Base-by-base conservation (phyloP, 2,113 vertebrate genomes). In the Campylorhamphus procurvoides region DNA sequence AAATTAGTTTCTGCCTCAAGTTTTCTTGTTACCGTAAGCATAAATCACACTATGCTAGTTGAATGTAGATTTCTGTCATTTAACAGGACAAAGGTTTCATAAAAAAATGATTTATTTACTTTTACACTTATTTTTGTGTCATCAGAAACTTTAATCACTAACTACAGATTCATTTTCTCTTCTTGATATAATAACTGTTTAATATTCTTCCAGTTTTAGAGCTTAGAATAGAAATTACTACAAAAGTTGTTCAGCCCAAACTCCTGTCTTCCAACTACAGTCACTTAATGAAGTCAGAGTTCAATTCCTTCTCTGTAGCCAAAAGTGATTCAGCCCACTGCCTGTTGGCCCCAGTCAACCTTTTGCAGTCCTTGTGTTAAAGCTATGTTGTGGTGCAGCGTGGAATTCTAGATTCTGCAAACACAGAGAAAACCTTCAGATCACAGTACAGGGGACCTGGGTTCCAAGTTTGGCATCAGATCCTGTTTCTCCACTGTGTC, bases 1-100 rank as follows among this genome's bases (percentile, higher is more conserved):
- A 96, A 95, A 95, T 92, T 81, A 72, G 47, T 84, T 97, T 93
- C 90, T 87, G 76, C 72, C 52, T 93, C 85, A 90, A 58, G 75
- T 89, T 96, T 92, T 90, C 73, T 89, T 78, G 68, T 94, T 92
- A 89, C 40, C 42, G 18, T 87, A 71, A 88, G 64, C 64, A 62
- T 90, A 89, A 94, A 90, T 87, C 79, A 84, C 31, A 60, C 67
- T 50, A 17, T 71, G 74, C 42, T 64, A 53, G 46, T 1, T 90
- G 85, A 92, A 86, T 81, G 27, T 77, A 66, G 78, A 90, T 84
- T 91, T 46, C 50, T 93, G 73, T 37, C 40, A 79, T 85, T 97
- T 87, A 66, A 77, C 40, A 73, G 73, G 73, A 94, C 63, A 88
- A 78, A 79, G 33, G 9, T 39, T 94, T 92, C 47, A 69, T 37